A percentile compares a stretch with the other conserved stretches of the same genome.
Evolutionary conservation across 1,140 invertebrate genomes (phyloP).

Genomic region (Leptopilina boulardi): DNA sequence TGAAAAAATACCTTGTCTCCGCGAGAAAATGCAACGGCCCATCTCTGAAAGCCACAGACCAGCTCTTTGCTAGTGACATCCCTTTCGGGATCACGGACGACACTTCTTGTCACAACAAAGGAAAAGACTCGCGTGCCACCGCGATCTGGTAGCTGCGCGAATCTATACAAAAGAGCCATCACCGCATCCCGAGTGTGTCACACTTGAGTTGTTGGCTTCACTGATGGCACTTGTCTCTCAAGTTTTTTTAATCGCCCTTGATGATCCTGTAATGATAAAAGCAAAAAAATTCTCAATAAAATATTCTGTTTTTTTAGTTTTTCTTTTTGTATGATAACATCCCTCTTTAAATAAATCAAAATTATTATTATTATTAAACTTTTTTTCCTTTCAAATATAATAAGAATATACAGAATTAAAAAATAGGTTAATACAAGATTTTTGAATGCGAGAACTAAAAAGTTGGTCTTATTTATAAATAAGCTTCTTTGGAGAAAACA

Average conservation of each 20-base stretch:
- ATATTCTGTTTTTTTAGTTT: too few relatives aligned
- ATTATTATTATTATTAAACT: too few relatives aligned
- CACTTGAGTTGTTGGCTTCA: slow-evolving; percentile 14
- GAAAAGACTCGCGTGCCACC: slow-evolving; percentile 91
- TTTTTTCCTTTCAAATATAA: too few relatives aligned
- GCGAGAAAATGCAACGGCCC: slow-evolving; percentile 90
- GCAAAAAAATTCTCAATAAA: too few relatives aligned
- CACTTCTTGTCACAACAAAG: slow-evolving; percentile 88
- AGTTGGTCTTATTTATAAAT: not conserved
- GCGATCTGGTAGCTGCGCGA: slow-evolving; percentile 89
- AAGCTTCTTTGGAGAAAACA: not conserved
- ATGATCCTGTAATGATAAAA: slow-evolving; percentile 37
- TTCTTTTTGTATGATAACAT: too few relatives aligned
- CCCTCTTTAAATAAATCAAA: too few relatives aligned
- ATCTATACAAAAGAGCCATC: slow-evolving; percentile 91
- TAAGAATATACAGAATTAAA: not conserved
- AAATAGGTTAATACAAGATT: slow-evolving; percentile 1
- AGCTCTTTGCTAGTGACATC: slow-evolving; percentile 91
- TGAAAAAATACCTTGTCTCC: slow-evolving; percentile 81
- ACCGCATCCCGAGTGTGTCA: slow-evolving; percentile 71
- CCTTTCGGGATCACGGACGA: slow-evolving; percentile 86
- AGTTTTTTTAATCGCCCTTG: slow-evolving; percentile 26
- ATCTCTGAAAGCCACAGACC: slow-evolving; percentile 89
- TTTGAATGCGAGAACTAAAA: not conserved
- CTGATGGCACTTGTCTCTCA: slow-evolving; percentile 10